Percentiles rank a stretch among this genome's conserved stretches.
Conservation (phyloP, 2,113 vertebrate species). For the Rafetus swinhoei region DNA sequence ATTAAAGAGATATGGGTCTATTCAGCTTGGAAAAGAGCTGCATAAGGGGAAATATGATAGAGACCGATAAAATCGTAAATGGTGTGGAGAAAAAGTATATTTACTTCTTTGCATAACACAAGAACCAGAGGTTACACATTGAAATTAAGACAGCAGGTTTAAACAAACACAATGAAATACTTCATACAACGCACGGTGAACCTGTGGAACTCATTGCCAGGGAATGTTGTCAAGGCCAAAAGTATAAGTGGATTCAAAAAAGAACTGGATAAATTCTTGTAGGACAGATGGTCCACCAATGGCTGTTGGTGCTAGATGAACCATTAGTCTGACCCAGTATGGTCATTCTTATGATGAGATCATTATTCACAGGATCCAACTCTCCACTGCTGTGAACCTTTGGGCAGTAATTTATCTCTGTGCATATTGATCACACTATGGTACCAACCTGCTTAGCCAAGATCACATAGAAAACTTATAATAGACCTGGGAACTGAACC, state of each 20-base stretch:
- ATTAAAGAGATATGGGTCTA: not conserved
- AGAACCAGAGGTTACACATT: not conserved
- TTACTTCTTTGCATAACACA: not conserved
- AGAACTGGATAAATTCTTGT: not conserved
- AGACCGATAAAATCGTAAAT: not conserved
- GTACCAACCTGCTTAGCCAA: not conserved
- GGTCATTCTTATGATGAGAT: not conserved
- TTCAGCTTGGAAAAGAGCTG: not conserved
- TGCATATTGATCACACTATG: not conserved
- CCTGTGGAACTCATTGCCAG: not conserved
- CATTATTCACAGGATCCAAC: not conserved
- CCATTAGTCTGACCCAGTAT: not conserved
- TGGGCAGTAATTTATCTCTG: not conserved
- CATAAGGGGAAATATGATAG: not conserved
- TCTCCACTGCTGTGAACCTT: not conserved
- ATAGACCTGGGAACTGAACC: not conserved
- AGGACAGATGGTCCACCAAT: not conserved
- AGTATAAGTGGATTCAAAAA: not conserved
- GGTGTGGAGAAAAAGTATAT: not conserved
- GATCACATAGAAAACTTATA: not conserved
- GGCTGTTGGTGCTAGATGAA: not conserved
- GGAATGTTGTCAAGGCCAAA: not conserved
- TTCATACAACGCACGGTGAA: not conserved
- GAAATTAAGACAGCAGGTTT: not conserved
- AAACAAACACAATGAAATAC: not conserved